phyloP scores from a whole-genome alignment of 2,888 invertebrate species.

The Cremastinae sp. region DNA sequence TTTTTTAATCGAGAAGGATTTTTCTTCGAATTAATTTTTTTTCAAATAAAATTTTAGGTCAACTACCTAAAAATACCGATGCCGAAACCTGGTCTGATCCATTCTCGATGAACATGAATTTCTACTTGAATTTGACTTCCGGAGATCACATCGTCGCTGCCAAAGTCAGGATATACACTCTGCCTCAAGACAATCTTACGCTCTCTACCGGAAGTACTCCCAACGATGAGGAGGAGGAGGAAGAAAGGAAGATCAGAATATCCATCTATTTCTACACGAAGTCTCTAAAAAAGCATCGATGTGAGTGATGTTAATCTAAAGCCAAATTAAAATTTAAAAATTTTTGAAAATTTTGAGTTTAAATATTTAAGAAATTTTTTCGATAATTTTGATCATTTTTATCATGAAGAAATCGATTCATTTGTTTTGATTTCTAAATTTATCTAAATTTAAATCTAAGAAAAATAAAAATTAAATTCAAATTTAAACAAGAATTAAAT shows the following conservation, averaged over 20 bases:
- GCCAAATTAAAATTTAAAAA: too few relatives aligned
- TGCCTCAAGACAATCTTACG: conserved; percentile 79
- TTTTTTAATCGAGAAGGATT: too few relatives aligned
- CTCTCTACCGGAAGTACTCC: conserved; percentile 63
- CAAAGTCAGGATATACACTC: conserved; percentile 81
- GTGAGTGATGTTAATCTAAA: conserved; percentile 75
- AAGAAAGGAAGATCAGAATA: conserved; percentile 82
- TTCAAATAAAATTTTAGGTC: conserved; percentile 81
- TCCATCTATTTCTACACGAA: conserved; percentile 84
- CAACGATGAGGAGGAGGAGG: conserved; percentile 75
- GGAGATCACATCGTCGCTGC: conserved; percentile 82
- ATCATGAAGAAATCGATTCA: too few relatives aligned
- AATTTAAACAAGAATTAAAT: background rate
- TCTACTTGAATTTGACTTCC: conserved; percentile 81
- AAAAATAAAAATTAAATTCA: too few relatives aligned
- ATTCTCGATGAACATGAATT: conserved; percentile 82
- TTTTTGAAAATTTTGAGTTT: too few relatives aligned
- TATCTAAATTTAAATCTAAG: too few relatives aligned
- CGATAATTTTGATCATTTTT: too few relatives aligned
- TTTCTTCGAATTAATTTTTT: too few relatives aligned
- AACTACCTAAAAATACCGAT: conserved; percentile 82
- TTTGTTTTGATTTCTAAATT: too few relatives aligned
- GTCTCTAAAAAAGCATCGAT: conserved; percentile 82
- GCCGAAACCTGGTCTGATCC: conserved; percentile 82
- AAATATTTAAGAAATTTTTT: too few relatives aligned